Evolutionary conservation across 1,140 invertebrate species (phyloP).

Genomic region (Drosophila miranda): DNA sequence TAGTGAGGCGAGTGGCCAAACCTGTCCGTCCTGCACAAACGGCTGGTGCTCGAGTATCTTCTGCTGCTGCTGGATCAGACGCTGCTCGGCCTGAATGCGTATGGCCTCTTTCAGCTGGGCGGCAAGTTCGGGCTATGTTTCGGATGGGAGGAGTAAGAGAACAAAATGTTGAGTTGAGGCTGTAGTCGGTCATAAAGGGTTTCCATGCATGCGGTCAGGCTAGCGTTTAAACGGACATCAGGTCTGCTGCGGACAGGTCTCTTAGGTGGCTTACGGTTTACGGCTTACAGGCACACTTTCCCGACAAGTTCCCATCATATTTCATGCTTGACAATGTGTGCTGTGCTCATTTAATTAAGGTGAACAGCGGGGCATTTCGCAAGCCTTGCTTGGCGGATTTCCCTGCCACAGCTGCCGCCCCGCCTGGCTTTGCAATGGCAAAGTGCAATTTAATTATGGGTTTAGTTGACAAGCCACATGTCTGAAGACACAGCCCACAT

Average conservation of each 20-base stretch:
- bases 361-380: conserved; percentile 57
- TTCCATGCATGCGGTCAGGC: background rate
- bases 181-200: conserved; percentile 9
- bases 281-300: conserved; percentile 56
- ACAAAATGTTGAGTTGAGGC: background rate
- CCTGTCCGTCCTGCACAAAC: conserved; percentile 81
- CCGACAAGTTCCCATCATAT: conserved; percentile 36
- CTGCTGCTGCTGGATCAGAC: conserved; percentile 79
- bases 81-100: conserved; percentile 82
- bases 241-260: conserved; percentile 25
- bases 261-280: background rate
- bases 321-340: conserved; percentile 24
- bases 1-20: conserved; percentile 41
- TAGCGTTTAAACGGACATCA: background rate
- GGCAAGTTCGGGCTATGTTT: conserved; percentile 63
- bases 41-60: conserved; percentile 80
- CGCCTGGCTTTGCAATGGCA: conserved; percentile 39
- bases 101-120: conserved; percentile 81
- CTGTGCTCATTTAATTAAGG: conserved; percentile 62
- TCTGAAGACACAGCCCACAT: conserved; percentile 31
- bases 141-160: background rate
- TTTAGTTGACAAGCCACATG: conserved; percentile 44
- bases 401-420: conserved; percentile 1
- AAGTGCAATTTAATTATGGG: conserved; percentile 76
- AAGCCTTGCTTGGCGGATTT: conserved; percentile 26